These are phyloP conservation scores for Microcebus jonahi DNA, from an alignment of 2,113 vertebrate genomes.

Conservation along the genomic window DNA sequence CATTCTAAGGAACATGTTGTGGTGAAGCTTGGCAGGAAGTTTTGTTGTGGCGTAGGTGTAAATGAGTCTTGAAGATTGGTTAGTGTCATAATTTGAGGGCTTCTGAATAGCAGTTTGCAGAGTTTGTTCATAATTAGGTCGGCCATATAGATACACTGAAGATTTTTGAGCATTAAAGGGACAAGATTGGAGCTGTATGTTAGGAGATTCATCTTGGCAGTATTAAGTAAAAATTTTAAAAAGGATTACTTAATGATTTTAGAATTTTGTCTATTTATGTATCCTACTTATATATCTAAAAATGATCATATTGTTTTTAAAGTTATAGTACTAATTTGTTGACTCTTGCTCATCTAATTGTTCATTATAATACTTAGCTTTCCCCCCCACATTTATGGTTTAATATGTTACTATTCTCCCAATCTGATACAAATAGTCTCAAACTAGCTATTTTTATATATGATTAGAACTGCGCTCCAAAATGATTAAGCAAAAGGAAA, in stretches of 20 bases:
- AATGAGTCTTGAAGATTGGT: not conserved
- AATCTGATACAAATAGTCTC: not conserved
- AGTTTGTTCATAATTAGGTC: not conserved
- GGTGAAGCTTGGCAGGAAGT: not conserved
- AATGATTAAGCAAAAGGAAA: conserved; percentile 12
- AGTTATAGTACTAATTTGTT: not conserved
- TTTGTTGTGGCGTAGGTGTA: not conserved
- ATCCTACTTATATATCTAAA: not conserved
- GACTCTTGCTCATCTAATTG: not conserved
- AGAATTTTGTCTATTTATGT: not conserved
- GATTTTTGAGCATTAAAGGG: not conserved
- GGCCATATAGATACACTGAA: not conserved
- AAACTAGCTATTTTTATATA: conserved; percentile 9
- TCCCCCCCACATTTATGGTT: not conserved
- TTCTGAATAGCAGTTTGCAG: not conserved
- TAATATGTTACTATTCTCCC: not conserved
- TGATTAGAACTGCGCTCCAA: not conserved
- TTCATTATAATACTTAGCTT: not conserved
- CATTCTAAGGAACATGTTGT: not conserved
- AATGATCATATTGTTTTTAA: not conserved
- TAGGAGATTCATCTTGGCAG: not conserved
- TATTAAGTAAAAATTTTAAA: not conserved
- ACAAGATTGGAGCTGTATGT: not conserved
- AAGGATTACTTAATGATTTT: not conserved
- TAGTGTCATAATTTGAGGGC: not conserved